These are phyloP conservation scores for Tetragnatha versicolor DNA, from an alignment of 1,140 invertebrate species.

Conservation along the genomic window DNA sequence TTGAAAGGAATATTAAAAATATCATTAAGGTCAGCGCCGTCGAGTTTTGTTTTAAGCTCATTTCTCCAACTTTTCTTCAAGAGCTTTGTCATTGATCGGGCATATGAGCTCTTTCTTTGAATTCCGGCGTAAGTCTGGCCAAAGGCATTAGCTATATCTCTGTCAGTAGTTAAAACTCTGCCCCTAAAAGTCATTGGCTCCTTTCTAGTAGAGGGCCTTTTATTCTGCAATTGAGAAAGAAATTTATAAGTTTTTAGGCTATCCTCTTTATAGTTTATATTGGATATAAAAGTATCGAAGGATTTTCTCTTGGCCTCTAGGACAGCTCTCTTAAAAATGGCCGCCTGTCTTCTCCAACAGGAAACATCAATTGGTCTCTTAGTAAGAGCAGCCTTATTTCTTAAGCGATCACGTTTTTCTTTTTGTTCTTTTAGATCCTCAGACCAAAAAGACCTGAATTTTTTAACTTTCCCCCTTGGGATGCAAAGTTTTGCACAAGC, in stretches of 20 bases:
- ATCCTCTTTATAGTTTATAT: background rate
- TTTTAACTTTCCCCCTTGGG: too few species aligned
- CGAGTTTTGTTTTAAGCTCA: background rate
- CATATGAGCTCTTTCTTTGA: background rate
- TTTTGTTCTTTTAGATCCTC: too few species aligned
- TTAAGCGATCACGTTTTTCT: too few species aligned
- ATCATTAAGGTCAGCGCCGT: background rate
- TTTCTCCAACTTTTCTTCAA: background rate
- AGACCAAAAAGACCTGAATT: too few species aligned
- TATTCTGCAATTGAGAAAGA: background rate
- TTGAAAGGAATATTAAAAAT: constrained; percentile 7
- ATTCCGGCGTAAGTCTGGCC: background rate
- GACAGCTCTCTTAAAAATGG: background rate
- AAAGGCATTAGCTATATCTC: constrained; percentile 17
- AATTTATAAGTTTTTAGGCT: constrained; percentile 29
- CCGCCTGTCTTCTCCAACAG: too few species aligned
- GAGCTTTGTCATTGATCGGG: background rate
- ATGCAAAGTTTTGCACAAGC: too few species aligned
- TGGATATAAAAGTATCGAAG: constrained; percentile 20
- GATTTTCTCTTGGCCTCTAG: background rate
- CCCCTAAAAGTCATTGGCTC: background rate
- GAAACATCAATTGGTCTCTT: too few species aligned
- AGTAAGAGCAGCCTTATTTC: too few species aligned
- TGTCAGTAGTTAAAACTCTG: background rate
- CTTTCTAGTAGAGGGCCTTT: background rate